A percentile compares a stretch with the other conserved stretches of the same genome.
Evolutionary conservation across 1,140 invertebrate genomes (phyloP).

Genomic region (Tenebrio molitor): DNA sequence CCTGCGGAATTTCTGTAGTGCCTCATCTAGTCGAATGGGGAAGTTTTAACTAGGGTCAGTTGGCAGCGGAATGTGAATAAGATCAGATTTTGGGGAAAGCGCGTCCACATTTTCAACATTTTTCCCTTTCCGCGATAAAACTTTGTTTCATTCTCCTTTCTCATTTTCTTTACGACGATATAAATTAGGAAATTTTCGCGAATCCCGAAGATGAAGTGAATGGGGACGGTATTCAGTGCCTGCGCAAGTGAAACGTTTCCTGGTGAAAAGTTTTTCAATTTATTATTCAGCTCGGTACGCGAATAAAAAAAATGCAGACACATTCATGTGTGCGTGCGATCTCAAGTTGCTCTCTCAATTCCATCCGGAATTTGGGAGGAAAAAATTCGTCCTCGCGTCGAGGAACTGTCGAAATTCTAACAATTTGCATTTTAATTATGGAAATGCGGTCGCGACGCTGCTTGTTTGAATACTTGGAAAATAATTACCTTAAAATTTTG

Average conservation of each 20-base stretch:
- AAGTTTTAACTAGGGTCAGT: no score
- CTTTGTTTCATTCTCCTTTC: background rate
- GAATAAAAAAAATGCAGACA: background rate
- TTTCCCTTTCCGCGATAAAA: conserved; percentile 2
- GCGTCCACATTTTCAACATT: background rate
- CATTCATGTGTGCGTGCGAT: background rate
- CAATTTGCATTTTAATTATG: conserved; percentile 32
- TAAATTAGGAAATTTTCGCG: conserved; percentile 3
- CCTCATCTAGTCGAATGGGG: no score
- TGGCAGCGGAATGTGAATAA: no score
- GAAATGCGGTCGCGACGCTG: background rate
- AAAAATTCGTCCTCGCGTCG: background rate
- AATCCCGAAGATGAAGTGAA: background rate
- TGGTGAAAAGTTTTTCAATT: conserved; percentile 27
- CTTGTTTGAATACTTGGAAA: background rate
- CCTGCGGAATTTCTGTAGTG: no score
- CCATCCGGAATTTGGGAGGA: background rate
- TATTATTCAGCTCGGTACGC: background rate
- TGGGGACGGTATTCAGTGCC: background rate
- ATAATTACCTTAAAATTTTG: background rate
- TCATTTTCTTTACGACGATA: background rate
- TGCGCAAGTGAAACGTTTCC: background rate
- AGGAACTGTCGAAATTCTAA: background rate
- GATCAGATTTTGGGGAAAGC: background rate
- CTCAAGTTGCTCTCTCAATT: background rate